Evolutionary conservation across 1,140 invertebrate species (phyloP), one percentile per base, ranked within the genome.

Genomic region (Polypedilum vanderplanki): DNA sequence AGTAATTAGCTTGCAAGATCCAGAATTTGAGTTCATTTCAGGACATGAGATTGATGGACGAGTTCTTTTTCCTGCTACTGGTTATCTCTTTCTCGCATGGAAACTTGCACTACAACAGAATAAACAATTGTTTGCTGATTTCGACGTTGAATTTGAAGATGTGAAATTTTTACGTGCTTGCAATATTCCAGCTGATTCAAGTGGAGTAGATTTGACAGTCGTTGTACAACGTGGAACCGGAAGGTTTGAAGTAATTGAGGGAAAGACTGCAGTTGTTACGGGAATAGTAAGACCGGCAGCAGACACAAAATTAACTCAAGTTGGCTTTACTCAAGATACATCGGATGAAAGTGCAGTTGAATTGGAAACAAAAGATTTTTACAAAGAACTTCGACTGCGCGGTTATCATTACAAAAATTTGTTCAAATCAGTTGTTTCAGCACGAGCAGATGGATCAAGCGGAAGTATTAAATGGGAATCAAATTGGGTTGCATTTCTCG

Each of bases 401-500:
- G 96, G 97, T 0, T 98, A 98, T 80, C 90, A 98, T 76, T 98
- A 98, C 83, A 80, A 79, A 74, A 81, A 81, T 3, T 75, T 74
- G 2, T 83, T 83, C 74, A 78, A 77, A 40, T 78, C 78, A 1
- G 81, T 83, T 3, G 70, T 75, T 8, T 70, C 74, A 79, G 86
- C 67, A 78, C 83, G 74, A 76, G 82, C 73, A 78, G 85, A 77
- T 84, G 85, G 77, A 24, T 83, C 76, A 74, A 83, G 75, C 81
- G 90, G 88, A 17, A 80, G 80, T 18, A 82, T 90, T 0, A 77
- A 78, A 40, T 95, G 93, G 93, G 46, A 57, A 12, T 82, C 83
- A 15, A 96, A 97, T 81, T 98, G 94, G 94, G 89, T 96, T 0
- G 88, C 94, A 0, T 98, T 96, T 81, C 89, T 98, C 86, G 96